These are phyloP conservation scores for Quadriops clusia DNA, from an alignment of 2,888 invertebrate genomes.

Conservation along the genomic window DNA sequence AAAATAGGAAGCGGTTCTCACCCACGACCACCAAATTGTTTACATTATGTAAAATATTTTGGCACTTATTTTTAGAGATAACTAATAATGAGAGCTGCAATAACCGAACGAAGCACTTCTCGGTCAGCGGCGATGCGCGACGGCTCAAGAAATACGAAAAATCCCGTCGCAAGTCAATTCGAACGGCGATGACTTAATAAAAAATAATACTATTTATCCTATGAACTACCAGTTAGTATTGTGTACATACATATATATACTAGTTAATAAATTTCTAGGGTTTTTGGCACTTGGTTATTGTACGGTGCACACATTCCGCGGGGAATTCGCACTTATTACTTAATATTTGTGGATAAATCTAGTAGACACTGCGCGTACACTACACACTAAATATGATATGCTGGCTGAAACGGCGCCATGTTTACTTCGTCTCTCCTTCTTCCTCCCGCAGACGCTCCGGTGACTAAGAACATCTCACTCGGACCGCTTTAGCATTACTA, in stretches of 20 bases:
- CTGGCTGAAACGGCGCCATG: conserved; percentile 38
- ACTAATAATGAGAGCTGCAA: conserved; percentile 13
- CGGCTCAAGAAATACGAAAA: background rate
- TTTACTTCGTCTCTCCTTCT: conserved; percentile 35
- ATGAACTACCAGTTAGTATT: too few species aligned
- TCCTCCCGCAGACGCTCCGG: conserved; percentile 26
- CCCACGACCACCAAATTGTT: conserved; percentile 16
- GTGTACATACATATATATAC: too few species aligned
- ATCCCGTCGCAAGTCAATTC: background rate
- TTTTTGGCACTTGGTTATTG: conserved; percentile 9
- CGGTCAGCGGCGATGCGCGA: too few species aligned
- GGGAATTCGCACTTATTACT: too few species aligned
- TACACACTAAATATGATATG: conserved; percentile 37
- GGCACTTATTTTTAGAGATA: conserved; percentile 16
- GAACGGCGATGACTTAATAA: background rate
- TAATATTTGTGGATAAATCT: conserved; percentile 21
- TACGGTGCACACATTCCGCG: too few species aligned
- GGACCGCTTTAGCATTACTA: conserved; percentile 19
- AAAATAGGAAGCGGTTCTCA: conserved; percentile 10
- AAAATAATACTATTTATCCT: too few species aligned
- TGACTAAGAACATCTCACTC: conserved; percentile 22
- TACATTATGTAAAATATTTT: conserved; percentile 16
- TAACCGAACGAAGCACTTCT: too few species aligned
- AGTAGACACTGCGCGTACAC: conserved; percentile 31
- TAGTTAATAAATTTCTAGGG: too few species aligned